Evolutionary conservation across 2,888 invertebrate genomes (phyloP).

Genomic region (Drosophila tripunctata): DNA sequence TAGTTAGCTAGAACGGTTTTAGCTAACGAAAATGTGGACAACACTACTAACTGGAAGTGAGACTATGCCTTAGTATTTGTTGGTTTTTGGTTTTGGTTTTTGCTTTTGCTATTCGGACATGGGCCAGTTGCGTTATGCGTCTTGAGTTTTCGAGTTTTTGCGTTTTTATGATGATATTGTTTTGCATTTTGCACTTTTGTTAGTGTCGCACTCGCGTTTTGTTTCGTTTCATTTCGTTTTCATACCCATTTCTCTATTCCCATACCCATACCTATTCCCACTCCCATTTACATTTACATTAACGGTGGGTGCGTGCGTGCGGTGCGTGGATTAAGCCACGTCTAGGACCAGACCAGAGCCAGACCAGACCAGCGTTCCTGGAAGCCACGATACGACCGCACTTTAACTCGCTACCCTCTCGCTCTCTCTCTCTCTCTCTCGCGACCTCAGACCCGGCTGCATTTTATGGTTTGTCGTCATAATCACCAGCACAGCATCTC

Average conservation of each 20-base stretch:
- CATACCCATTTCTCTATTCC: background rate
- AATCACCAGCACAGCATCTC: slow-evolving; percentile 68
- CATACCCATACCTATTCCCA: background rate
- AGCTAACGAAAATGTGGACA: background rate
- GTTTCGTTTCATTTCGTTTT: slow-evolving; percentile 32
- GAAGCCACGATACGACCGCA: slow-evolving; percentile 52
- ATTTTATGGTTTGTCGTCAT: slow-evolving; percentile 77
- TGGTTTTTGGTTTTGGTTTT: slow-evolving; percentile 31
- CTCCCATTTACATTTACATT: slow-evolving; percentile 16
- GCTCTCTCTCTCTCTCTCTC: background rate
- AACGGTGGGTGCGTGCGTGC: slow-evolving; percentile 43
- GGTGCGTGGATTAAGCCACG: slow-evolving; percentile 65
- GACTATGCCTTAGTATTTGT: slow-evolving; percentile 19
- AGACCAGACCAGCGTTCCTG: slow-evolving; percentile 46
- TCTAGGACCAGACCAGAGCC: slow-evolving; percentile 53
- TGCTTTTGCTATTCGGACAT: slow-evolving; percentile 36
- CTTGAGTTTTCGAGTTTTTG: too few species aligned
- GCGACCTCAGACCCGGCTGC: slow-evolving; percentile 59
- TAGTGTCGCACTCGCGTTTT: slow-evolving; percentile 25
- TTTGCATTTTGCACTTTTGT: slow-evolving; percentile 61
- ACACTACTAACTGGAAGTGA: background rate
- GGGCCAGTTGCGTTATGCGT: slow-evolving; percentile 58
- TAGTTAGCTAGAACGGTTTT: too few species aligned
- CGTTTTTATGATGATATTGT: slow-evolving; percentile 75
- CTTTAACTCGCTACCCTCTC: slow-evolving; percentile 52